Percentiles rank a stretch among this genome's conserved stretches.
These are phyloP conservation scores for Antheraea assamensis DNA, from an alignment of 2,888 invertebrate species.

Conservation along the genomic window DNA sequence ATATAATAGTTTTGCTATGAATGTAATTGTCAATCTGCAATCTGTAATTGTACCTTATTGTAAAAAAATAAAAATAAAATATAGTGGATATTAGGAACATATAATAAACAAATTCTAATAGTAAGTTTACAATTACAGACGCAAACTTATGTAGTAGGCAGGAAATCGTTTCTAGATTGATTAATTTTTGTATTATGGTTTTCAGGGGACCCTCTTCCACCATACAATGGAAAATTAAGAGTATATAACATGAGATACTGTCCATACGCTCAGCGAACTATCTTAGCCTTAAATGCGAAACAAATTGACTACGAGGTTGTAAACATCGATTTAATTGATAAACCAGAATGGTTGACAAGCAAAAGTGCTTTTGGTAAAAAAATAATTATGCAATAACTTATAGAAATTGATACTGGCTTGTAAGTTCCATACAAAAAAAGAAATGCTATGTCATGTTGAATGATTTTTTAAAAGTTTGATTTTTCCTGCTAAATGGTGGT, in stretches of 20 bases:
- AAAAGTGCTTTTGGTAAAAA: conserved; percentile 82
- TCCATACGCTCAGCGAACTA: conserved; percentile 89
- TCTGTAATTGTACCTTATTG: no score
- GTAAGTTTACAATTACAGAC: no score
- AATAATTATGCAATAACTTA: neutral
- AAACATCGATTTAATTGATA: conserved; percentile 86
- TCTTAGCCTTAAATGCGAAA: conserved; percentile 89
- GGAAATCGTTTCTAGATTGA: neutral
- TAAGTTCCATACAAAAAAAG: neutral
- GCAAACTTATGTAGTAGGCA: neutral
- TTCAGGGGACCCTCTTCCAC: conserved; percentile 85
- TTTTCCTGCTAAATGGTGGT: no score
- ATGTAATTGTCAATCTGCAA: no score
- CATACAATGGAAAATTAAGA: conserved; percentile 85
- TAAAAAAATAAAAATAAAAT: no score
- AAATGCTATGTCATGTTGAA: no score
- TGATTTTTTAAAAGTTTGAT: no score
- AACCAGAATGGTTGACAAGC: conserved; percentile 91
- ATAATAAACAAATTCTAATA: no score
- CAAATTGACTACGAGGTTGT: conserved; percentile 89
- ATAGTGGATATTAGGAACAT: no score
- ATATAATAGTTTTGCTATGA: no score
- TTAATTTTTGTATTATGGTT: conserved; percentile 17
- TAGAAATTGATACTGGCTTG: neutral
- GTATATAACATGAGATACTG: conserved; percentile 92